Evolutionary conservation across 1,140 invertebrate species (phyloP).

Genomic region (Tachypleus tridentatus): DNA sequence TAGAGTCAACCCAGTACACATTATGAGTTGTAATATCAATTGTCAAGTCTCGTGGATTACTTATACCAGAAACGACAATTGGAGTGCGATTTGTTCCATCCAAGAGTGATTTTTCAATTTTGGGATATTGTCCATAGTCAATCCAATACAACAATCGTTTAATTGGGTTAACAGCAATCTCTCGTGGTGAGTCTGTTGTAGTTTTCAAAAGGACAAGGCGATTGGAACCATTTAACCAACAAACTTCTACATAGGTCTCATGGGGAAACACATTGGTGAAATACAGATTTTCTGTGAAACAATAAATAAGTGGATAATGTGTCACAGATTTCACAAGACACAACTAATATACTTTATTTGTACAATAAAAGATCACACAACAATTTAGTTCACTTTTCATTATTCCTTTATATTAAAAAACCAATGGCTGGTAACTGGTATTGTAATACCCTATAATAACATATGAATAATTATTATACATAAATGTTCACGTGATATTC

Average conservation of each 20-base stretch:
- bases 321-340: too few species aligned
- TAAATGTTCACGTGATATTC: too few species aligned
- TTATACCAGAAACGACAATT: conserved; percentile 79
- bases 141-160: conserved; percentile 93
- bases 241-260: conserved; percentile 94
- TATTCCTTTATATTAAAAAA: too few species aligned
- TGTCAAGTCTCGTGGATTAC: conserved; percentile 79
- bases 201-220: conserved; percentile 85
- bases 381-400: too few species aligned
- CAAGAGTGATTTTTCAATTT: conserved; percentile 77
- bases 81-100: conserved; percentile 80
- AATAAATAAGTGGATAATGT: not conserved
- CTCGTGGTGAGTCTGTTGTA: conserved; percentile 81
- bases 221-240: conserved; percentile 76
- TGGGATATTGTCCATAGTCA: conserved; percentile 92
- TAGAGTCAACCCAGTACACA: conserved; percentile 95
- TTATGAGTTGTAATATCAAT: conserved; percentile 90
- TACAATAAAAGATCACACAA: not conserved
- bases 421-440: too few species aligned
- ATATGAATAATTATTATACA: too few species aligned
- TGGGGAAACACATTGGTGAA: conserved; percentile 97
- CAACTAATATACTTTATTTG: not conserved
- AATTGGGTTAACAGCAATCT: conserved; percentile 91
- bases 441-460: too few species aligned
- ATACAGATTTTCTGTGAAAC: conserved; percentile 63